These are phyloP conservation scores for Drosophila kuntzei DNA, from an alignment of 2,888 invertebrate genomes.

Conservation along the genomic window DNA sequence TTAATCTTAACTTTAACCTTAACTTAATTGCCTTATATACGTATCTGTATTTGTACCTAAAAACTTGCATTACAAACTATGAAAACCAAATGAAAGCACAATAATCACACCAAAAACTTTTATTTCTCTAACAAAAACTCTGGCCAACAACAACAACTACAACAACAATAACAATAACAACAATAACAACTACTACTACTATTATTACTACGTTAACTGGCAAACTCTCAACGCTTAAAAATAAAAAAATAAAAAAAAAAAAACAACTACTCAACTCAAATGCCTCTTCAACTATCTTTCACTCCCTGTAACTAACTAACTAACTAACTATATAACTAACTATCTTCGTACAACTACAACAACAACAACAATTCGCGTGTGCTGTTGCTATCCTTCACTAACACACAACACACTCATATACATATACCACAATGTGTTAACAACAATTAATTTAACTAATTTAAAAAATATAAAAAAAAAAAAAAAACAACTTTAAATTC, in stretches of 20 bases:
- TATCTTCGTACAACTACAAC: conserved; percentile 39
- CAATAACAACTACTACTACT: conserved; percentile 33
- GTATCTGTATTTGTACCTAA: conserved; percentile 28
- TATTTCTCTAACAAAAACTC: conserved; percentile 68
- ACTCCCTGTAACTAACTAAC: conserved; percentile 54
- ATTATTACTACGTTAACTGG: conserved; percentile 45
- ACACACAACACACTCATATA: conserved; percentile 31
- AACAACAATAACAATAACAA: conserved; percentile 44
- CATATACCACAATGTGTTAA: conserved; percentile 32
- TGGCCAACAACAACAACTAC: conserved; percentile 54
- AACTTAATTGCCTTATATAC: conserved; percentile 27
- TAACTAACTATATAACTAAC: conserved; percentile 52
- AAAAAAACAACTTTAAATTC: conserved; percentile 29
- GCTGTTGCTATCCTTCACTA: conserved; percentile 33
- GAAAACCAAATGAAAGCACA: conserved; percentile 52
- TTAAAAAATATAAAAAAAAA: conserved; percentile 19
- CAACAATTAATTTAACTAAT: conserved; percentile 20
- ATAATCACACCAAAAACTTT: conserved; percentile 70
- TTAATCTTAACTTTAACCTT: conserved; percentile 10
- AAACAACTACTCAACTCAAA: conserved; percentile 64
- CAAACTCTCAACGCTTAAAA: conserved; percentile 61
- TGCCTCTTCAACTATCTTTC: conserved; percentile 72
- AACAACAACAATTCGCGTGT: conserved; percentile 44
- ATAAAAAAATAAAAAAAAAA: too few relatives aligned
- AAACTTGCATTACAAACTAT: conserved; percentile 21